A percentile compares a stretch with the other conserved stretches of the same genome.
Conservation (phyloP, 2,113 vertebrate genomes). For the Pogona vitticeps region DNA sequence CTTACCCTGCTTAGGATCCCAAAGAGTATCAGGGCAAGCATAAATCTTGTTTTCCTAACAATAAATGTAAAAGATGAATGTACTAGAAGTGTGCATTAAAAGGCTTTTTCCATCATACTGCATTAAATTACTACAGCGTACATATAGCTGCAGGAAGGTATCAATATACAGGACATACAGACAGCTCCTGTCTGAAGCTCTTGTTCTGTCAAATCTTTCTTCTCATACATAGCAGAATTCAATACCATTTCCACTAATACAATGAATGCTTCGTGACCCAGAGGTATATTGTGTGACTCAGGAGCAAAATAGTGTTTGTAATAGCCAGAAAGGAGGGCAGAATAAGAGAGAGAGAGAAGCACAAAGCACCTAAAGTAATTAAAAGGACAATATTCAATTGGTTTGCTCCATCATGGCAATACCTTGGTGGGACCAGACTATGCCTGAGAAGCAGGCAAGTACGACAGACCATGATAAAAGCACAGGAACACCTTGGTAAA, state of each 20-base stretch:
- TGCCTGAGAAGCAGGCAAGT: background rate
- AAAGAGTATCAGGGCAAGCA: background rate
- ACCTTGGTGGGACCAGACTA: background rate
- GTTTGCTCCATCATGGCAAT: background rate
- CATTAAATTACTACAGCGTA: background rate
- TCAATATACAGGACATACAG: fast-evolving
- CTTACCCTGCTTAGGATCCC: background rate
- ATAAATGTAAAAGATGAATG: background rate
- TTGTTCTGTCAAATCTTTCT: background rate
- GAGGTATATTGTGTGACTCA: background rate
- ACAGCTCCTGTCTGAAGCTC: background rate
- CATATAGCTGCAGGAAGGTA: background rate
- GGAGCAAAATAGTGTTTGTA: background rate
- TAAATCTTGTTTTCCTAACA: background rate
- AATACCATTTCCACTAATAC: slow-evolving; percentile 12
- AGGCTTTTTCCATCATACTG: background rate
- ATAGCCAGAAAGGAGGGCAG: background rate
- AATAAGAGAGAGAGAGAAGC: background rate
- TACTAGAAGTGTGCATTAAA: background rate
- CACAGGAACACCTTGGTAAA: background rate
- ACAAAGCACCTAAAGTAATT: background rate
- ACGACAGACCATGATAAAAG: background rate
- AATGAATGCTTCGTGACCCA: slow-evolving; percentile 24
- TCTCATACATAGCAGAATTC: background rate
- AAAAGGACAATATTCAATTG: fast-evolving